Conservation (phyloP, 2,888 invertebrate species). For the Folsomia manolachei region DNA sequence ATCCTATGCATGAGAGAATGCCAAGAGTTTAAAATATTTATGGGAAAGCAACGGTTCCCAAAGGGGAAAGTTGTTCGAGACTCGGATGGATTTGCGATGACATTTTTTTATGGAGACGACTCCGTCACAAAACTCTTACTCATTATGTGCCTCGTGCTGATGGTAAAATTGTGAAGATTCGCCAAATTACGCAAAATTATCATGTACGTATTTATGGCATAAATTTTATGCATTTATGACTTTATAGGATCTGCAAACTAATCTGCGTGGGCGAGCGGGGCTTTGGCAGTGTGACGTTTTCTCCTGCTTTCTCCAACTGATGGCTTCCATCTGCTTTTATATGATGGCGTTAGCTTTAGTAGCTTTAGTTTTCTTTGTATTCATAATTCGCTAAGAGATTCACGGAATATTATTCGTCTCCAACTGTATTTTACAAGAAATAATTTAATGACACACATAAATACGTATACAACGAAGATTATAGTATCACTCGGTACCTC, state of each 20-base stretch:
- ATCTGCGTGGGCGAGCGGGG: not conserved
- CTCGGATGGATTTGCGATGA: not conserved
- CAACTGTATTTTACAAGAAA: too few relatives aligned
- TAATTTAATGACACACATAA: too few relatives aligned
- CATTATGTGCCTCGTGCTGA: slow-evolving; percentile 18
- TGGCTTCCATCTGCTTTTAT: slow-evolving; percentile 9
- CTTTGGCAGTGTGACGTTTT: not conserved
- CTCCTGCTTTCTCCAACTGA: not conserved
- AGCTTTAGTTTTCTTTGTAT: not conserved
- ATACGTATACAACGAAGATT: too few relatives aligned
- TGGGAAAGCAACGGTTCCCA: not conserved
- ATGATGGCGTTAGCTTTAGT: not conserved
- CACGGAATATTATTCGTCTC: too few relatives aligned
- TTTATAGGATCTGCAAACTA: slow-evolving; percentile 12
- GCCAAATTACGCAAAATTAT: not conserved
- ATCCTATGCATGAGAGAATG: not conserved
- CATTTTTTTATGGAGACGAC: slow-evolving; percentile 11
- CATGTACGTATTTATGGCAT: too few relatives aligned
- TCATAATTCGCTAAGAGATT: not conserved
- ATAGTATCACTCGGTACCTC: too few relatives aligned
- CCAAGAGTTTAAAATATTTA: not conserved
- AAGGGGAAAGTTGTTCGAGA: not conserved
- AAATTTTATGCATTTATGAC: not conserved
- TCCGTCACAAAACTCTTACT: slow-evolving; percentile 17
- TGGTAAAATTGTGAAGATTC: slow-evolving; percentile 3